phyloP scores from a whole-genome alignment of 2,888 invertebrate genomes.

The Cephus pulcher region DNA sequence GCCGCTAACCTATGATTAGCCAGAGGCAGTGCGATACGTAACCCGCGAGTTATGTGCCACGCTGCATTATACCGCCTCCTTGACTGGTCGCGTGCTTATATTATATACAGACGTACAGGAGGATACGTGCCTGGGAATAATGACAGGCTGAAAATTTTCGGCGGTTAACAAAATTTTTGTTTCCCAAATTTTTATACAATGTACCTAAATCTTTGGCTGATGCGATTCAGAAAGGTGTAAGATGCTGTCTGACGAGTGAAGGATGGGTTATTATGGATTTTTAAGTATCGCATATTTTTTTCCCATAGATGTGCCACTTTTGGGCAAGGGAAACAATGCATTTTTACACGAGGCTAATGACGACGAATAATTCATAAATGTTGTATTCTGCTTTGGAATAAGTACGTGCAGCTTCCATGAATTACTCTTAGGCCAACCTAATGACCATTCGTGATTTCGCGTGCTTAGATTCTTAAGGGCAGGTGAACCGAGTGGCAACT shows the following conservation, averaged over 20 bases:
- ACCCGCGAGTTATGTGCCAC: conserved; percentile 1
- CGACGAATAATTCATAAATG: background rate
- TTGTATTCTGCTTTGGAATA: background rate
- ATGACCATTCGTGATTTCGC: conserved; percentile 56
- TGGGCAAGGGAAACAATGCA: background rate
- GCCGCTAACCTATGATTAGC: conserved; percentile 49
- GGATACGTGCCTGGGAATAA: background rate
- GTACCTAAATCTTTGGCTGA: background rate
- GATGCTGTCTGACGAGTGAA: background rate
- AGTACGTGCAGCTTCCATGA: background rate
- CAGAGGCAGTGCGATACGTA: conserved; percentile 8
- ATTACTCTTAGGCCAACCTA: conserved; percentile 23
- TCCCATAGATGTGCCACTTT: background rate
- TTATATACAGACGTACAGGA: background rate
- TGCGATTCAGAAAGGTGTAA: background rate
- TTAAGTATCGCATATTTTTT: background rate
- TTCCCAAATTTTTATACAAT: background rate
- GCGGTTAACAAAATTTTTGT: background rate
- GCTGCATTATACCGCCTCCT: conserved; percentile 1
- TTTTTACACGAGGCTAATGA: background rate
- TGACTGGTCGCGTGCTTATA: background rate
- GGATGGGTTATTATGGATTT: background rate
- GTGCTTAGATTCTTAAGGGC: conserved; percentile 53
- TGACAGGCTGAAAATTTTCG: background rate
- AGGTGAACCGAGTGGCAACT: conserved; percentile 51